A percentile compares a stretch with the other conserved stretches of the same genome.
phyloP scores from a whole-genome alignment of 2,888 invertebrate species.

The Ophioninae sp. region DNA sequence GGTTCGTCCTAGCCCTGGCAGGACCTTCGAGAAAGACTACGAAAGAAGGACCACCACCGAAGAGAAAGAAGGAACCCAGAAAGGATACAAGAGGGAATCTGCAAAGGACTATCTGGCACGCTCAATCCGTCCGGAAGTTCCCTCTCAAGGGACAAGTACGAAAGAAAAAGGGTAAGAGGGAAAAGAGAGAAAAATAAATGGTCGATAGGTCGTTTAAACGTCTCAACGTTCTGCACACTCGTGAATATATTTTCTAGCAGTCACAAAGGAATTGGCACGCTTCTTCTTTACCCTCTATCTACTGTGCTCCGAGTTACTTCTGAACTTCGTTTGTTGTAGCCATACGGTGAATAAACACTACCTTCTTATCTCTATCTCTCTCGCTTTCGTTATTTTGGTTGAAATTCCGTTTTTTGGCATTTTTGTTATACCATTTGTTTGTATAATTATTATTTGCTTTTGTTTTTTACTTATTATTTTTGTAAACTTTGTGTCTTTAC shows the following conservation, averaged over 20 bases:
- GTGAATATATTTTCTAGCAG: slow-evolving; percentile 5
- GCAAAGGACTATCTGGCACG: slow-evolving; percentile 61
- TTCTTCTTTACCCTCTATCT: slow-evolving; percentile 6
- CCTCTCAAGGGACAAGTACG: slow-evolving; percentile 43
- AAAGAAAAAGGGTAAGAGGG: slow-evolving; percentile 36
- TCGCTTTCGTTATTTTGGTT: neutral
- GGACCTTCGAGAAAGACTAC: neutral
- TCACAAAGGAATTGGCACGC: slow-evolving; percentile 22
- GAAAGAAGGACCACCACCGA: too few relatives aligned
- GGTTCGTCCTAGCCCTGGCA: slow-evolving; percentile 16
- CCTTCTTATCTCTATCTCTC: neutral
- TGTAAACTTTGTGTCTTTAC: too few relatives aligned
- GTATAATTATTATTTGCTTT: too few relatives aligned
- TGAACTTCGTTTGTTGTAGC: slow-evolving; percentile 5
- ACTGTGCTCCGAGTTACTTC: neutral
- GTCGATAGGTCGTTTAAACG: slow-evolving; percentile 51
- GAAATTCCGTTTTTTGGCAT: too few relatives aligned
- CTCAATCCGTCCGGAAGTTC: slow-evolving; percentile 65
- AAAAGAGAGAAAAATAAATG: too few relatives aligned
- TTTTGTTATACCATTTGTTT: too few relatives aligned
- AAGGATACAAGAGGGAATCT: slow-evolving; percentile 46
- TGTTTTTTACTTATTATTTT: too few relatives aligned
- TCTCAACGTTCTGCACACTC: slow-evolving; percentile 14
- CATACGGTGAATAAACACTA: neutral
- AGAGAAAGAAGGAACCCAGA: slow-evolving; percentile 15